Evolutionary conservation across 2,797 vertebrate species (phyloP), one percentile per base, ranked within the genome.

Genomic region (Tiaroga cobitis): DNA sequence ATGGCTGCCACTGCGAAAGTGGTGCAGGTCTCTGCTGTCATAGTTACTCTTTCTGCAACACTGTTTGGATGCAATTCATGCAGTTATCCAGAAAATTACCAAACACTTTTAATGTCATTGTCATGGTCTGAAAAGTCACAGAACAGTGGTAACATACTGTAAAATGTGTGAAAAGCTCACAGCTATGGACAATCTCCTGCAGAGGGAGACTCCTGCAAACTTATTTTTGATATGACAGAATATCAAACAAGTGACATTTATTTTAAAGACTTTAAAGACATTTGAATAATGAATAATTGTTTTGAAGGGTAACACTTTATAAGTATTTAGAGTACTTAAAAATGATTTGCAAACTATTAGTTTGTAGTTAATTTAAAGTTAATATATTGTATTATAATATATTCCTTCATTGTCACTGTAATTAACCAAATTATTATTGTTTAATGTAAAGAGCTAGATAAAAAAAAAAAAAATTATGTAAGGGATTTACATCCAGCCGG

Each of bases 1-100:
- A 77, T 63, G 21, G 65, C 68, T 85, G 59, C 65, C 32, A 15
- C 49, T 86, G 74, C 51, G 56, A 70, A 72, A 83, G 56, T 83
- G 80, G 61, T 5, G 5, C 16, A 54, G 59, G 76, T 80, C 56
- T 75, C 43, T 41, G 4, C 26, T 79, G 16, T 26, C 37, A 29
- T 79, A 24, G 26, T 84, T 63, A 21, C 29, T 26, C 24, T 37
- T 78, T 21, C 49, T 73, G 26, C n/a, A 7, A 61, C 68, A 82
- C 49, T 46, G 56, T 63, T 73, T 78, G 65, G 37, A 56, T 29
- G 46, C 74, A 69, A 69, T 51, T 41, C 43, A 24, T 68, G 51
- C 21, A 61, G 26, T 80, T 63, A 63, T 49, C 9, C 76, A 37
- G 51, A 85, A 76, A 39, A 76, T 37, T 56, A 39, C 51, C 21